A percentile compares a stretch with the other conserved stretches of the same genome.
phyloP scores from a whole-genome alignment of 2,888 invertebrate species.

The Chrysotoxum bicinctum region DNA sequence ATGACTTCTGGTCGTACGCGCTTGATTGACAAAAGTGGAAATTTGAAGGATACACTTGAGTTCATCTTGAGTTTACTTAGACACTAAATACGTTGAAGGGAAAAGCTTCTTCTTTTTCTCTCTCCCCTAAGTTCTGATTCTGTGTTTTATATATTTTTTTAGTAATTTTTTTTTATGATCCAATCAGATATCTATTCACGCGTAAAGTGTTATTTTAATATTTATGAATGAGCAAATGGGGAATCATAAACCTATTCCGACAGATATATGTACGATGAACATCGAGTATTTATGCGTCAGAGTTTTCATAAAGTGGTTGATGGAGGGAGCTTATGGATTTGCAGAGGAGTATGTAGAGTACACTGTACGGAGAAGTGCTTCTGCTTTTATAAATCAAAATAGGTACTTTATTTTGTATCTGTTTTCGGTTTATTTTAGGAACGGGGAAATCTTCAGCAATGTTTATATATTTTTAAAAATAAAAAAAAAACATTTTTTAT shows the following conservation, averaged over 20 bases:
- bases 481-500: no score
- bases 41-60: slow-evolving; percentile 67
- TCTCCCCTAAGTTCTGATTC: background rate
- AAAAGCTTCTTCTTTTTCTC: slow-evolving; percentile 43
- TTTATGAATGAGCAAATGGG: slow-evolving; percentile 55
- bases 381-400: slow-evolving; percentile 22
- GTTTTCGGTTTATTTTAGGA: background rate
- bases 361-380: background rate
- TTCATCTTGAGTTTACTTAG: slow-evolving; percentile 65
- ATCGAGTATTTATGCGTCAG: slow-evolving; percentile 43
- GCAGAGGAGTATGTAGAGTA: background rate
- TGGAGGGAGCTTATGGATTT: slow-evolving; percentile 39
- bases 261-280: background rate
- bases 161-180: slow-evolving; percentile 58
- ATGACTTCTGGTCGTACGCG: slow-evolving; percentile 69
- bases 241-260: slow-evolving; percentile 51
- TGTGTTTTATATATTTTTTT: slow-evolving; percentile 24
- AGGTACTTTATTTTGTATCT: background rate
- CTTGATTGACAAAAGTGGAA: slow-evolving; percentile 70
- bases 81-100: slow-evolving; percentile 51
- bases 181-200: slow-evolving; percentile 69
- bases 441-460: background rate
- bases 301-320: slow-evolving; percentile 48
- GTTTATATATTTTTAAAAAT: no score
- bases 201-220: slow-evolving; percentile 68